Evolutionary conservation across 2,797 vertebrate species (phyloP), one percentile per base, ranked within the genome.

Genomic region (Cynodonichthys magdalenae): DNA sequence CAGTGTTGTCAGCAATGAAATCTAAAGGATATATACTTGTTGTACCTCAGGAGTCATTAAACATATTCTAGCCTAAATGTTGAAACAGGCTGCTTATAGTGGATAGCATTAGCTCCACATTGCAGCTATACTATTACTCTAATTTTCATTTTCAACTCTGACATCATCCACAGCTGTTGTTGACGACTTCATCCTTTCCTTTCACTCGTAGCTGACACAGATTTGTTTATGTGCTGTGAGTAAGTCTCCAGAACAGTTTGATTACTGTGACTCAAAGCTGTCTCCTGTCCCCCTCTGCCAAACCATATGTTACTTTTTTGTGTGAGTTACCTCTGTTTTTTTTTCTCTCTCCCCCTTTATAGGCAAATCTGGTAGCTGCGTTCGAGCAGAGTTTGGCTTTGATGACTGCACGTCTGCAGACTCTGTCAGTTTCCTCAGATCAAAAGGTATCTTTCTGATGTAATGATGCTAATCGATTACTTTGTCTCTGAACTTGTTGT

Each of bases 331-430:
- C 14, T 19, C 18, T 36, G 34, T 11, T 31, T 17, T 73, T 1
- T n/a, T 84, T 42, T 69, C 27, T 66, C 54, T 71, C 28, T 59
- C 51, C 55, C 8, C 8, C 29, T 31, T 31, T 31, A 31, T 63
- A 92, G 97, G 96, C 97, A 15, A 99, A 99, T 80, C 90, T 99
- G 74, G 98, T 99, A 11, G 97, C 98, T 0, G 98, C 98, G 1
- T 99, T 99, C 0, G 98, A 99, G 81, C 97, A 99, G 92, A 99
- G 97, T 81, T 91, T 99, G 81, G 95, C 96, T 14, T 92, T 96
- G 86, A 99, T 99, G 98, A 99, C 98, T 0, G 96, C 96, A 18
- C 96, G 98, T 28, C 94, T 99, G 50, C 95, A 98, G 79, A 95
- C 93, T 48, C 90, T 99, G 77, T 98, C 98, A 0, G 95, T 95